Conservation (phyloP, 2,888 invertebrate genomes). For the Marronus borbonicus region DNA sequence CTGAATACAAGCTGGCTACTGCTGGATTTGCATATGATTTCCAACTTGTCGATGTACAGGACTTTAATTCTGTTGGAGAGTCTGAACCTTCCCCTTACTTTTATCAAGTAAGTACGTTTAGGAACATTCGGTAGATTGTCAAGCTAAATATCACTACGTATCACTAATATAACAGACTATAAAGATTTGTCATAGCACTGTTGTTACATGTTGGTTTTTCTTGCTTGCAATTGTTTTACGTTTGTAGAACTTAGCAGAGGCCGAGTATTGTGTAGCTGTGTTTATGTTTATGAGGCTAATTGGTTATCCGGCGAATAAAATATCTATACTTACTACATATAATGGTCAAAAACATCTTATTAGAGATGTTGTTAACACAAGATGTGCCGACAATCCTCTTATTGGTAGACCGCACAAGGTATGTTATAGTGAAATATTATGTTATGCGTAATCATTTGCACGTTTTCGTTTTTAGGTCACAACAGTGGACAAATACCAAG, state of each 20-base stretch:
- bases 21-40: constrained; percentile 94
- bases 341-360: constrained; percentile 99
- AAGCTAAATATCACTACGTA: neutral
- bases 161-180: neutral
- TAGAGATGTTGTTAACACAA: constrained; percentile 92
- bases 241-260: constrained; percentile 85
- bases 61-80: constrained; percentile 97
- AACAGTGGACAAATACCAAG: constrained; percentile 99
- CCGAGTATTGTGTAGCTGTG: constrained; percentile 95
- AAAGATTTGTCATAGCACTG: no score
- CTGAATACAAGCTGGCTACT: constrained; percentile 93
- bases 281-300: constrained; percentile 99
- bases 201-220: neutral
- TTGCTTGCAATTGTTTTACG: neutral
- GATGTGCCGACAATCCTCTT: constrained; percentile 95
- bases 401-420: constrained; percentile 95
- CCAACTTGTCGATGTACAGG: constrained; percentile 96
- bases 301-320: constrained; percentile 97
- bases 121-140: neutral
- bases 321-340: constrained; percentile 98
- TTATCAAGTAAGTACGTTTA: constrained; percentile 83
- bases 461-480: constrained; percentile 75
- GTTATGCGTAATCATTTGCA: no score
- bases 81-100: constrained; percentile 98
- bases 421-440: constrained; percentile 52